Percentiles rank a stretch among this genome's conserved stretches.
Evolutionary conservation across 1,140 invertebrate genomes (phyloP).

Genomic region (Orius insidiosus): DNA sequence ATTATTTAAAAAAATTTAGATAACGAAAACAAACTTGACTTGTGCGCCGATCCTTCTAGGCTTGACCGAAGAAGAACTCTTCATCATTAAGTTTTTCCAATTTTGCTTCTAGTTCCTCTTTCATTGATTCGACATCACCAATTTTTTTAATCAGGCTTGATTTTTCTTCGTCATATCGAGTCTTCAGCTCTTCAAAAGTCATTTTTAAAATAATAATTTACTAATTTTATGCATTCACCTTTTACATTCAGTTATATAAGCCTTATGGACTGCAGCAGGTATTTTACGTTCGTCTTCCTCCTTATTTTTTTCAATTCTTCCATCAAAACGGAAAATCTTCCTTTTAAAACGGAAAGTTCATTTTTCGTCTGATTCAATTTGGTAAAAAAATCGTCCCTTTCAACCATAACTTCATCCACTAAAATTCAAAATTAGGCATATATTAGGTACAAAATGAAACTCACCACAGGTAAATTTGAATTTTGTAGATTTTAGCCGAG

Average conservation of each 20-base stretch:
- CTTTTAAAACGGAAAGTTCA: conserved; percentile 36
- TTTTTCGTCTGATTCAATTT: conserved; percentile 33
- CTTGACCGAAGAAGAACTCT: conserved; percentile 30
- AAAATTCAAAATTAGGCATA: conserved; percentile 17
- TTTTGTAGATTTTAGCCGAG: too few species aligned
- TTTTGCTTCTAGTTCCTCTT: conserved; percentile 27
- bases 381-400: conserved; percentile 39
- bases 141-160: conserved; percentile 27
- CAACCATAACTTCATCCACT: conserved; percentile 35
- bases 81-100: conserved; percentile 27
- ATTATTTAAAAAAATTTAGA: background rate
- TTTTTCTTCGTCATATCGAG: conserved; percentile 38
- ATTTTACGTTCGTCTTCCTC: conserved; percentile 32
- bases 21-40: conserved; percentile 27
- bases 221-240: conserved; percentile 21
- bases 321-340: conserved; percentile 30
- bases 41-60: conserved; percentile 28
- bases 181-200: conserved; percentile 40
- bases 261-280: conserved; percentile 32
- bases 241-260: conserved; percentile 42
- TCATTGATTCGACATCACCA: conserved; percentile 26
- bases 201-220: background rate
- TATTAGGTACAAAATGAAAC: too few species aligned
- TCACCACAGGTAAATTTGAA: too few species aligned
- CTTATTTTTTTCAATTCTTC: conserved; percentile 33